phyloP scores from a whole-genome alignment of 53 echinoderm and acorn worm genomes.

The Patiria pectinifera region DNA sequence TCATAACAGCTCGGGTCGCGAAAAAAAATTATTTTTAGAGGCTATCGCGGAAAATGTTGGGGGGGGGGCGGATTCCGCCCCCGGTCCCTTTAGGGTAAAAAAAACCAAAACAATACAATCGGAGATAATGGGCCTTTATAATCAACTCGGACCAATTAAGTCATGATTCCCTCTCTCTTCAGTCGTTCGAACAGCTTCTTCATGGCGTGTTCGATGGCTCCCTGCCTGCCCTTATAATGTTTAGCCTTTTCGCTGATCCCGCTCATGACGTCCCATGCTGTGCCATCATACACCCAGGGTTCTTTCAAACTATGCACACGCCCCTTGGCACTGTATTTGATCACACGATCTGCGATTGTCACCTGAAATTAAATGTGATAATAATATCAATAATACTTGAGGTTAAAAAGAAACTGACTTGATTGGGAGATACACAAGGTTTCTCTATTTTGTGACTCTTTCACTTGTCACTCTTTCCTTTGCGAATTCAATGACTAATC shows the following conservation, averaged over 20 bases:
- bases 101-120: no score
- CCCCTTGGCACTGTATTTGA: constrained; percentile 81
- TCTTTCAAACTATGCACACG: constrained; percentile 74
- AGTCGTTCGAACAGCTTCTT: constrained; percentile 64
- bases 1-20: no score
- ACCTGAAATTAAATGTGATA: constrained; percentile 29
- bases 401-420: no score
- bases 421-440: no score
- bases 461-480: no score
- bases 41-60: no score
- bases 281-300: constrained; percentile 84
- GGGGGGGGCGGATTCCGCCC: no score
- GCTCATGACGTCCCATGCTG: constrained; percentile 80
- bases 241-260: constrained; percentile 79
- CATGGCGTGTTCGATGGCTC: constrained; percentile 80
- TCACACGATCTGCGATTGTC: constrained; percentile 62
- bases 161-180: constrained; percentile 62
- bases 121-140: no score
- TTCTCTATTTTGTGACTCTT: no score
- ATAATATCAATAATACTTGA: no score
- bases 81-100: no score
- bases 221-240: constrained; percentile 76
- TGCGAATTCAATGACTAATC: neutral
- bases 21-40: no score
- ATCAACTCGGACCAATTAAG: neutral